Conservation (phyloP, 1,140 invertebrate genomes). For the Proctacanthus coquilletti region DNA sequence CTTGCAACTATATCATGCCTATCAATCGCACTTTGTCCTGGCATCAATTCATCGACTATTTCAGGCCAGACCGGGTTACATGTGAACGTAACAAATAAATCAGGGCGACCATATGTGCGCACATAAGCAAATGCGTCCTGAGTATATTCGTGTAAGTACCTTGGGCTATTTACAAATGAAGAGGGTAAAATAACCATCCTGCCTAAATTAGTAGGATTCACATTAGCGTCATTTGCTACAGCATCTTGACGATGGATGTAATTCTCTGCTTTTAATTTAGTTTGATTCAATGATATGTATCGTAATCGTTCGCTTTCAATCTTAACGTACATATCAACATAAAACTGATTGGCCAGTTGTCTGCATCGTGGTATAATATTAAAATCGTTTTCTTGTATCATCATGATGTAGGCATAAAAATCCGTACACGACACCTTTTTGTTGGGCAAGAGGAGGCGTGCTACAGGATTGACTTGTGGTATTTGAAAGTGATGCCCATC, state of each 20-base stretch:
- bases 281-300: conserved; percentile 32
- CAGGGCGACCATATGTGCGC: conserved; percentile 23
- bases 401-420: no score
- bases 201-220: conserved; percentile 20
- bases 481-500: no score
- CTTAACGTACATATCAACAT: no score
- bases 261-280: conserved; percentile 29
- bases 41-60: conserved; percentile 18
- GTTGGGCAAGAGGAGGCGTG: no score
- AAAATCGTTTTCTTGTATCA: no score
- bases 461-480: no score
- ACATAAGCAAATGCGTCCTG: conserved; percentile 37
- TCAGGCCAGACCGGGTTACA: conserved; percentile 35
- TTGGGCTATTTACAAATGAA: conserved; percentile 24
- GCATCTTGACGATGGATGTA: conserved; percentile 32
- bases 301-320: conserved; percentile 31
- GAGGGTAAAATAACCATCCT: conserved; percentile 29
- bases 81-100: conserved; percentile 31
- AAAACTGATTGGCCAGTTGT: no score
- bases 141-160: conserved; percentile 32
- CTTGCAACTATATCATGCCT: conserved; percentile 23
- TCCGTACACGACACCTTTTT: no score
- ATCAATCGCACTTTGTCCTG: conserved; percentile 17
- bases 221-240: conserved; percentile 14
- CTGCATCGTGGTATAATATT: no score